These are phyloP conservation scores for Vanessa tameamea DNA, from an alignment of 1,140 invertebrate species.

Conservation along the genomic window DNA sequence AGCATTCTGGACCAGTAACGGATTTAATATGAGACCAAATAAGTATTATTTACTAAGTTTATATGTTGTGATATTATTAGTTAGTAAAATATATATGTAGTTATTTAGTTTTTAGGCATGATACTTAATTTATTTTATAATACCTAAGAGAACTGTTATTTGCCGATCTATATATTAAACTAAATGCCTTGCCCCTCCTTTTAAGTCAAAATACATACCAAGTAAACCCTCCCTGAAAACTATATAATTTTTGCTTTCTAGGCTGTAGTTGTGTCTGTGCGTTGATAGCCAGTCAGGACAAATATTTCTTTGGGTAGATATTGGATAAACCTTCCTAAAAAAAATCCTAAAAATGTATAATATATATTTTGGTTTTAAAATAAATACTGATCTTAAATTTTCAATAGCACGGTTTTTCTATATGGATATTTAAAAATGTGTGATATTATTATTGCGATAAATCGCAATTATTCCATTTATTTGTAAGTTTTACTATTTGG, in stretches of 20 bases:
- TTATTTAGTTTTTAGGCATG: conserved; percentile 7
- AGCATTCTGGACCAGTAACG: conserved; percentile 48
- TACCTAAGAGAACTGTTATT: neutral
- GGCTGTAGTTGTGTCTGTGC: no score
- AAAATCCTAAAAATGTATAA: no score
- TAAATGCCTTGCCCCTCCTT: no score
- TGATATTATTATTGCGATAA: neutral
- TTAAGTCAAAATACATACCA: no score
- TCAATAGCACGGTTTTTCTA: neutral
- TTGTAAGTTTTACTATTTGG: neutral
- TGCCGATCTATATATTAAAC: neutral
- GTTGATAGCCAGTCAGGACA: no score
- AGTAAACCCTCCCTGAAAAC: no score
- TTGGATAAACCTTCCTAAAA: no score
- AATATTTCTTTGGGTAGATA: no score
- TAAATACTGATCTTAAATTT: no score
- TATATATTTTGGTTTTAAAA: no score
- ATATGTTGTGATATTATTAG: conserved; percentile 61
- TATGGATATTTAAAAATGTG: neutral
- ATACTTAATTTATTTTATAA: conserved; percentile 9
- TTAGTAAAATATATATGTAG: conserved; percentile 37
- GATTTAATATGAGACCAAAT: conserved; percentile 44
- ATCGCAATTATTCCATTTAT: neutral
- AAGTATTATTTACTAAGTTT: conserved; percentile 50
- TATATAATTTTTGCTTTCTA: no score